Percentiles rank a stretch among this genome's conserved stretches.
phyloP scores from a whole-genome alignment of 2,113 vertebrate species.

The Anoplopoma fimbria region DNA sequence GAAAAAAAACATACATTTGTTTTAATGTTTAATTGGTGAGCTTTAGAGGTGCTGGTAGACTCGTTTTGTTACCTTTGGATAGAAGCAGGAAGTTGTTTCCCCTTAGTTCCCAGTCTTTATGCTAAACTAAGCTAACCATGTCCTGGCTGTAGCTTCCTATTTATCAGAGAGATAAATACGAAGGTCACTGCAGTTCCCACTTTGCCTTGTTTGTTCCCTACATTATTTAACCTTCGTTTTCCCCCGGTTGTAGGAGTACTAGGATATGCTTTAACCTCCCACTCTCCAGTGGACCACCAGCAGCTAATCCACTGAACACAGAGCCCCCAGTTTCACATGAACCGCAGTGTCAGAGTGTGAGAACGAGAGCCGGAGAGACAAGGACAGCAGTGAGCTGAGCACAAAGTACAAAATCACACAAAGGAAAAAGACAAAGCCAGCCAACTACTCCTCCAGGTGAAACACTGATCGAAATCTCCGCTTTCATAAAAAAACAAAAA shows the following conservation, averaged over 20 bases:
- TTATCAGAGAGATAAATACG: background rate
- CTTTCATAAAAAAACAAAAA: background rate
- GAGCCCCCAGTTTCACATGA: constrained; percentile 46
- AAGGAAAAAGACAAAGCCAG: background rate
- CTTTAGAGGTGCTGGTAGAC: background rate
- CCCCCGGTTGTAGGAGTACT: no score
- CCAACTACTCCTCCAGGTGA: constrained; percentile 18
- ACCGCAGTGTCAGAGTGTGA: constrained; percentile 23
- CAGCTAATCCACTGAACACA: constrained; percentile 51
- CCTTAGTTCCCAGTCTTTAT: no score
- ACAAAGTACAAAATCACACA: background rate
- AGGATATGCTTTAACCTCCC: no score
- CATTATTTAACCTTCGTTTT: background rate
- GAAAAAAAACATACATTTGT: background rate
- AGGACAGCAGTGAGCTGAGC: no score
- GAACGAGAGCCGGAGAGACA: constrained; percentile 10
- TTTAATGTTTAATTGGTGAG: no score
- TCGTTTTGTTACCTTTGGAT: background rate
- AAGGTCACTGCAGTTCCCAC: background rate
- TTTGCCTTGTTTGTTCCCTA: background rate
- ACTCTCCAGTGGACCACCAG: background rate
- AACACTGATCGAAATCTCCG: background rate
- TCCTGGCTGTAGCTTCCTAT: background rate
- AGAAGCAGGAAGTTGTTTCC: background rate
- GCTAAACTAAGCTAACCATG: background rate